Evolutionary conservation across 64 coral and sea anemone species (phyloP), one percentile per base, ranked within the genome.

Genomic region (Platygyra sinensis): DNA sequence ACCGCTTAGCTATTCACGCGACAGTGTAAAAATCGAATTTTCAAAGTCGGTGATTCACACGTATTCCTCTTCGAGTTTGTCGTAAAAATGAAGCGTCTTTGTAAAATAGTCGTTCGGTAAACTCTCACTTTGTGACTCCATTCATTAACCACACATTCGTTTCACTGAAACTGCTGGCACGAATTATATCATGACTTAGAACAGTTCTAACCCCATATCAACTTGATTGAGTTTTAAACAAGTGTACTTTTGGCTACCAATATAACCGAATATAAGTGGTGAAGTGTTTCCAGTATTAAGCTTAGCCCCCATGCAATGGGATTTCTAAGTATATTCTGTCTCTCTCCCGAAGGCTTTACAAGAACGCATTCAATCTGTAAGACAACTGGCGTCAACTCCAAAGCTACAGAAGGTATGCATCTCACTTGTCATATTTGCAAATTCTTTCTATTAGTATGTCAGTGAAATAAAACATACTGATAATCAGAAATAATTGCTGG

Each of bases 351-450:
- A 96, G 94, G 80, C 94, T 39, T 86, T 96, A n/a, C 94, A 96
- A 80, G 90, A 92, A 28, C 75, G 92, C 52, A 81, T 96, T 24
- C 91, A 92, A 87, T 74, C 87, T 3, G 76, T 89, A 1, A 90
- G 78, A 3, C 89, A 96, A 27, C 91, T 88, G 32, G 90, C 94
- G 5, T 67, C 89, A 3, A 93, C 94, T 22, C 94, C 94, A 14
- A 93, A 89, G 46, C 69, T 71, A 1, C 20, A 76, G 73, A 96
- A 96, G 94, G 94, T 96, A 93, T 52, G 5, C 4, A 0, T 52
- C 39, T 27, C 0, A 22, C 9, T 29, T 32, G 81, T 54, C 82
- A 7, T 27, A 31, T 59, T 25, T 57, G 28, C 16, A 11, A 8
- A 39, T 25, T 14, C 2, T 10, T 65, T 39, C 11, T 62, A 20